Percentiles rank a stretch among this genome's conserved stretches.
phyloP scores from a whole-genome alignment of 2,113 vertebrate genomes.

The Pluvianellus socialis region DNA sequence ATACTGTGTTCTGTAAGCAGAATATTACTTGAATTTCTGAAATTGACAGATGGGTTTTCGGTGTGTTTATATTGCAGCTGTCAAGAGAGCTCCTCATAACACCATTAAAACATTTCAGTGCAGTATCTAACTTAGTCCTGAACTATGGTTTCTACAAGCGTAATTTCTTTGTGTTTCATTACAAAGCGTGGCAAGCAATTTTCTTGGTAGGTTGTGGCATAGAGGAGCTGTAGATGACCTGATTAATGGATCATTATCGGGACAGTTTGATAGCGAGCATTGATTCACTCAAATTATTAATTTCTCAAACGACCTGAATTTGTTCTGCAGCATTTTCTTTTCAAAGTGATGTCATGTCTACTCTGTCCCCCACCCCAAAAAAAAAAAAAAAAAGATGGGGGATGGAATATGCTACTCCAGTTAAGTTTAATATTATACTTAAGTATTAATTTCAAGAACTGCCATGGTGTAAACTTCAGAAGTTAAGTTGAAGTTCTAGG shows the following conservation, averaged over 20 bases:
- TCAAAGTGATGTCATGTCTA: not conserved
- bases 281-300: not conserved
- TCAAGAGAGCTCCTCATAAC: not conserved
- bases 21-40: not conserved
- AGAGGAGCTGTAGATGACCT: not conserved
- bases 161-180: not conserved
- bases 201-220: not conserved
- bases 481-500: rapidly evolving
- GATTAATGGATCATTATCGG: not conserved
- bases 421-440: not conserved
- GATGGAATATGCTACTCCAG: not conserved
- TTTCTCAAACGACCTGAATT: not conserved
- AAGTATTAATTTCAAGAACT: not conserved
- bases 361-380: not conserved
- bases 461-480: rapidly evolving
- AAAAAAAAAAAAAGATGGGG: no score
- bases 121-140: not conserved
- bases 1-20: not conserved
- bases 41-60: not conserved
- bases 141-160: not conserved
- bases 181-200: not conserved
- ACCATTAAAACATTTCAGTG: not conserved
- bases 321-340: not conserved
- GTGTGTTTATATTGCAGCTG: not conserved
- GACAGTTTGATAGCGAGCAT: not conserved